Percentiles rank a stretch among this genome's conserved stretches.
These are phyloP conservation scores for Apogon hyalosoma DNA, from an alignment of 2,797 vertebrate genomes.

Conservation along the genomic window DNA sequence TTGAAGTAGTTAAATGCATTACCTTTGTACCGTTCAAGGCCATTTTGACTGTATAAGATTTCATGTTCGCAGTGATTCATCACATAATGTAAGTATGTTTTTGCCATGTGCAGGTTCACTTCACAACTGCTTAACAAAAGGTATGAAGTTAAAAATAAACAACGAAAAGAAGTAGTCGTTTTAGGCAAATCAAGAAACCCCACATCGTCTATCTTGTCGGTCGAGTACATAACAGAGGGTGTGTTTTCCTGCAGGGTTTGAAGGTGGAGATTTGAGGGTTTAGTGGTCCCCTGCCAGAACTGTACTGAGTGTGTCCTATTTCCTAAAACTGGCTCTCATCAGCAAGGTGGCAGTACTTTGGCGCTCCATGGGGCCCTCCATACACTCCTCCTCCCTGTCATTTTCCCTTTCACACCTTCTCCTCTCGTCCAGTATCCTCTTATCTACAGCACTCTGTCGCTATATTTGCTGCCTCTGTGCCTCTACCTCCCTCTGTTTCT, in stretches of 20 bases:
- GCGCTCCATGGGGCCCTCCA: conserved; percentile 26
- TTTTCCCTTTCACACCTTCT: conserved; percentile 47
- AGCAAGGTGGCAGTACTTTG: conserved; percentile 48
- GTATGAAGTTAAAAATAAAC: too few relatives aligned
- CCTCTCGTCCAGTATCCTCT: conserved; percentile 30
- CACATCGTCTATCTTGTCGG: conserved; percentile 4
- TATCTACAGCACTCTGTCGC: conserved; percentile 44
- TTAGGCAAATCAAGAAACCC: not conserved
- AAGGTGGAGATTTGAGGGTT: conserved; percentile 37
- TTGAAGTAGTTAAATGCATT: conserved; percentile 29
- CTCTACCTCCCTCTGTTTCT: conserved; percentile 20
- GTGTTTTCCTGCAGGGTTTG: conserved; percentile 33
- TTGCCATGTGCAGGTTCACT: conserved; percentile 11
- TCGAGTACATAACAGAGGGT: conserved; percentile 3
- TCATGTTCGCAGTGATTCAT: conserved; percentile 35
- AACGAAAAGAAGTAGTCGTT: not conserved
- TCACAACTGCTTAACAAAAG: not conserved
- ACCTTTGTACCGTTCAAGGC: not conserved
- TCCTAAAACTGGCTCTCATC: conserved; percentile 50
- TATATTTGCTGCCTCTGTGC: conserved; percentile 18
- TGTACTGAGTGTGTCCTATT: conserved; percentile 41
- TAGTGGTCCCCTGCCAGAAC: conserved; percentile 28
- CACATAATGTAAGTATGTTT: conserved; percentile 19
- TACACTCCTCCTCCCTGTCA: conserved; percentile 38
- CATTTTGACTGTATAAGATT: conserved; percentile 25